Base-by-base conservation (phyloP, 2,113 vertebrate genomes). In the Lasiurus cinereus region DNA sequence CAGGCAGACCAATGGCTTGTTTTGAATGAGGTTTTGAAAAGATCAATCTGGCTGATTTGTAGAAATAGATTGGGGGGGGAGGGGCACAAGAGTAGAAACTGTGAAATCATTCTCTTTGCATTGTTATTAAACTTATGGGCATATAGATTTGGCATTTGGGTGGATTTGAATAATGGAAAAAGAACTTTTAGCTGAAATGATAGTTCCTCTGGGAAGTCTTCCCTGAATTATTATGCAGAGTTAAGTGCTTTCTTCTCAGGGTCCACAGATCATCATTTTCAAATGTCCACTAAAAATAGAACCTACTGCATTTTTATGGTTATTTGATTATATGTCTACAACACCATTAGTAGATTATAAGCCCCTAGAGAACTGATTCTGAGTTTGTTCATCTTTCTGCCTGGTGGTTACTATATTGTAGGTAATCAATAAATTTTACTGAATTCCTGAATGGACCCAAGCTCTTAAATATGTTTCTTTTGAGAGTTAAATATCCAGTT, bases 241-340 rank as follows among this genome's bases (percentile, higher is more conserved):
- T 87, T 97, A 96, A 96, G 73, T 90, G 62, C 73, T 96, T 94
- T 94, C 92, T 90, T 88, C 43, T 91, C 78, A 52, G 74, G 59
- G 33, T 5, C 64, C 22, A 54, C 12, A 85, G 54, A 93, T 91
- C 67, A 86, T 92, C 54, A 91, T 92, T 96, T 93, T 93, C 67
- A 92, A 95, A 92, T 85, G 73, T 92, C 84, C 96, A 39, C 91
- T 94, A 94, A 94, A 96, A 95, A 90, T 91, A 90, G 84, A 92
- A 77, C 22, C 43, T 67, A 64, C 48, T 85, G 56, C 33, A 92
- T 88, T 90, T 96, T 93, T 93, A 92, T 96, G 62, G 24, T 77
- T 83, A 85, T 94, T 95, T 96, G 87, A 96, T 94, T 93, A 85
- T 95, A 83, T 96, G 64, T 91, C 48, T 95, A 82, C 62, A 93